phyloP scores from a whole-genome alignment of 2,888 invertebrate species.

The Dorcus hopei region DNA sequence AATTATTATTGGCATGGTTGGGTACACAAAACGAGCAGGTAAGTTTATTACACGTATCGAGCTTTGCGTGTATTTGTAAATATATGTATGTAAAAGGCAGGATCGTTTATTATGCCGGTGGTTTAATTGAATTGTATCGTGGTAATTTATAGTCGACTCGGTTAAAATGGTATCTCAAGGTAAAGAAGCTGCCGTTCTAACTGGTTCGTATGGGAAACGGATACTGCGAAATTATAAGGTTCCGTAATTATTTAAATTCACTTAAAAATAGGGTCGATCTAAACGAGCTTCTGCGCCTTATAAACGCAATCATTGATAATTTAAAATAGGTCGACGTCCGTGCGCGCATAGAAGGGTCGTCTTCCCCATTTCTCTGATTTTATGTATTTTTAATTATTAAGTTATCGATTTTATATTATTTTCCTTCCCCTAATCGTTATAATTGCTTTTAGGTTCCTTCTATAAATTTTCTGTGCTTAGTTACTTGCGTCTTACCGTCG shows the following conservation, averaged over 20 bases:
- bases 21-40: no score
- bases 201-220: background rate
- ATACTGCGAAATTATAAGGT: constrained; percentile 1
- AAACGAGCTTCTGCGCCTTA: constrained; percentile 11
- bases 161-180: background rate
- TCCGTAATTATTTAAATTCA: constrained; percentile 1
- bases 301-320: constrained; percentile 32
- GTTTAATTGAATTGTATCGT: constrained; percentile 12
- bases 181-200: background rate
- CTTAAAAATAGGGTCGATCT: background rate
- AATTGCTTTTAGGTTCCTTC: constrained; percentile 35
- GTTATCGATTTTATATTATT: constrained; percentile 42
- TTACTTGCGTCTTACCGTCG: constrained; percentile 1
- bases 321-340: constrained; percentile 30
- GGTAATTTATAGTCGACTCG: background rate
- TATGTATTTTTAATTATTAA: constrained; percentile 44
- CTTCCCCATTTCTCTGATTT: constrained; percentile 35
- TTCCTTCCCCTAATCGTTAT: constrained; percentile 37
- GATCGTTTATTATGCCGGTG: constrained; percentile 8
- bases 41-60: background rate
- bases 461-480: constrained; percentile 29
- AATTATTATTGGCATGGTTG: no score
- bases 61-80: constrained; percentile 7
- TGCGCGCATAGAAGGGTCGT: constrained; percentile 15
- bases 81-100: constrained; percentile 7